Conservation (phyloP, 2,888 invertebrate species). For the Scaptomyza tumidula region DNA sequence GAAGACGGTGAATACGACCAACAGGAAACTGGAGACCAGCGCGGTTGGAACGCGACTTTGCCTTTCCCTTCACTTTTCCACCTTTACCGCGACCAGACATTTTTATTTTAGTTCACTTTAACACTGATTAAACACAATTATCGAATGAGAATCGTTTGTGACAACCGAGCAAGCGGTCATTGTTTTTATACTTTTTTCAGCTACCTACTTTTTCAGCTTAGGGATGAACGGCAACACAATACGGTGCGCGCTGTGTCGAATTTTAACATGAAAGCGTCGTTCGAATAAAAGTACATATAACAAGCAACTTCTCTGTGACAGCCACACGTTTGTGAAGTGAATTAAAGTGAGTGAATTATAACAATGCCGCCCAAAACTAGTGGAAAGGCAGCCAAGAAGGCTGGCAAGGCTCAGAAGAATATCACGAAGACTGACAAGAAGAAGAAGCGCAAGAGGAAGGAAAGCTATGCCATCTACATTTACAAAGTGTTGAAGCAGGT, state of each 20-base stretch:
- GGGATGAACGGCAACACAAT: not conserved
- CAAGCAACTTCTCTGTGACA: not conserved
- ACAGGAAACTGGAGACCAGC: slow-evolving; percentile 85
- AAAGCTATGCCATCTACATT: slow-evolving; percentile 86
- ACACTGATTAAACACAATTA: slow-evolving; percentile 16
- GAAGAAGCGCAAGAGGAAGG: slow-evolving; percentile 82
- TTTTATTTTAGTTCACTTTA: slow-evolving; percentile 41
- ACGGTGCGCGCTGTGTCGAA: not conserved
- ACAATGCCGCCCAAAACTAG: slow-evolving; percentile 84
- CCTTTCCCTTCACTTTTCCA: slow-evolving; percentile 2
- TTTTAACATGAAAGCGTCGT: slow-evolving; percentile 28
- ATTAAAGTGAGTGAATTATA: slow-evolving; percentile 18
- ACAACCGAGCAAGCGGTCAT: not conserved
- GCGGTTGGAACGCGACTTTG: slow-evolving; percentile 2
- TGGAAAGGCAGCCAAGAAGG: slow-evolving; percentile 85
- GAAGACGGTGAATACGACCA: slow-evolving; percentile 87
- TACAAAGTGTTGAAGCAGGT: slow-evolving; percentile 85
- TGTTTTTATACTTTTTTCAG: slow-evolving; percentile 24
- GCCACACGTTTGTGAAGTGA: slow-evolving; percentile 27
- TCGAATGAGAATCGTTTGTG: not conserved
- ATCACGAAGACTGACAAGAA: slow-evolving; percentile 87
- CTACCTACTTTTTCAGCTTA: slow-evolving; percentile 13
- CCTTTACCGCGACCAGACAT: slow-evolving; percentile 79
- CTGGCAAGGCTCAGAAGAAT: slow-evolving; percentile 86
- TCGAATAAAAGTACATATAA: slow-evolving; percentile 28